Percentiles rank a stretch among this genome's conserved stretches.
Conservation (phyloP, 2,113 vertebrate species). For the Polyodon spathula region DNA sequence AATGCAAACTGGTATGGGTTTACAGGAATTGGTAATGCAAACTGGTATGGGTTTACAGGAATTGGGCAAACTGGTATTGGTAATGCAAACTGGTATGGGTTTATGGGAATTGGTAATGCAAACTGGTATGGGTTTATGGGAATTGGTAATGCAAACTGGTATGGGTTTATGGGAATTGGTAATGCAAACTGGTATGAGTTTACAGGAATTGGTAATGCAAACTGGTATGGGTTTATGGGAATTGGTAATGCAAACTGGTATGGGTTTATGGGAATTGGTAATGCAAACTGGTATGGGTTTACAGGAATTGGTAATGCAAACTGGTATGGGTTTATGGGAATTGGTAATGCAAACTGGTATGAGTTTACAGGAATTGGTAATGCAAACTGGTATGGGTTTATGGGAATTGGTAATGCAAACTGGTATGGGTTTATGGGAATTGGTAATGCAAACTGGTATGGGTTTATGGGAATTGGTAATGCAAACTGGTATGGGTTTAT, state of each 20-base stretch:
- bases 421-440: background rate
- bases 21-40: background rate
- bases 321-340: background rate
- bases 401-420: background rate
- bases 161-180: background rate
- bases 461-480: background rate
- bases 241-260: background rate
- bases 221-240: background rate
- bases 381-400: background rate
- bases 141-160: background rate
- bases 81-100: background rate
- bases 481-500: background rate
- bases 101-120: background rate
- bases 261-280: background rate
- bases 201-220: background rate
- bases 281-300: background rate
- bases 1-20: background rate
- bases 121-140: background rate
- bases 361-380: background rate
- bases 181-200: background rate
- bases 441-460: background rate
- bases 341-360: background rate
- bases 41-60: background rate
- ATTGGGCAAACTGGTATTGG: too few species aligned
- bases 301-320: background rate